phyloP scores from a whole-genome alignment of 92 coral and sea anemone species.

The Porites divaricata region DNA sequence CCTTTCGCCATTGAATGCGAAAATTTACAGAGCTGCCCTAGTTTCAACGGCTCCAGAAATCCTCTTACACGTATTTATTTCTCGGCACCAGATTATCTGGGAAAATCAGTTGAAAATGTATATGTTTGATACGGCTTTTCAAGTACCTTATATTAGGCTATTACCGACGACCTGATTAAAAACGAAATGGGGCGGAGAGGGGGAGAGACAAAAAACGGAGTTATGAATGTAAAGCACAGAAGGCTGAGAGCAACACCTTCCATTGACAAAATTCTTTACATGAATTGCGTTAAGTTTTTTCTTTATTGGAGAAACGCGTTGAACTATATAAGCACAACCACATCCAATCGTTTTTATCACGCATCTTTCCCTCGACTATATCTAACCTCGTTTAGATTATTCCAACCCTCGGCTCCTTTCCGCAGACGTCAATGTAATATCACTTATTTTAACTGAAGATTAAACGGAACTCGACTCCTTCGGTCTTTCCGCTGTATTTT shows the following conservation, averaged over 20 bases:
- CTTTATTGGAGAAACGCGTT: too few relatives aligned
- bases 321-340: neutral
- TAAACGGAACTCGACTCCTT: constrained; percentile 30
- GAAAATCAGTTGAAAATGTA: constrained; percentile 15
- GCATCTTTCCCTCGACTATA: neutral
- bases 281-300: too few relatives aligned
- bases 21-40: constrained; percentile 7
- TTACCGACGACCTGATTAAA: neutral
- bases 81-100: constrained; percentile 36
- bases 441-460: constrained; percentile 9
- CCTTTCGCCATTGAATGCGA: neutral
- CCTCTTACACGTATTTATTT: neutral
- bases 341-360: neutral
- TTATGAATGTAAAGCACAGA: neutral
- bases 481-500: constrained; percentile 1
- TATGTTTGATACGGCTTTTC: neutral
- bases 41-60: constrained; percentile 18
- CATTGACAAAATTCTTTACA: too few relatives aligned
- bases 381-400: neutral
- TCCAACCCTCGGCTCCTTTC: too few relatives aligned
- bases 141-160: neutral
- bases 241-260: neutral
- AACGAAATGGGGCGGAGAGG: neutral
- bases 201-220: neutral
- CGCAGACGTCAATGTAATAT: neutral